Evolutionary conservation across 2,888 invertebrate genomes (phyloP), one percentile per base, ranked within the genome.

Genomic region (Smittia aterrima): DNA sequence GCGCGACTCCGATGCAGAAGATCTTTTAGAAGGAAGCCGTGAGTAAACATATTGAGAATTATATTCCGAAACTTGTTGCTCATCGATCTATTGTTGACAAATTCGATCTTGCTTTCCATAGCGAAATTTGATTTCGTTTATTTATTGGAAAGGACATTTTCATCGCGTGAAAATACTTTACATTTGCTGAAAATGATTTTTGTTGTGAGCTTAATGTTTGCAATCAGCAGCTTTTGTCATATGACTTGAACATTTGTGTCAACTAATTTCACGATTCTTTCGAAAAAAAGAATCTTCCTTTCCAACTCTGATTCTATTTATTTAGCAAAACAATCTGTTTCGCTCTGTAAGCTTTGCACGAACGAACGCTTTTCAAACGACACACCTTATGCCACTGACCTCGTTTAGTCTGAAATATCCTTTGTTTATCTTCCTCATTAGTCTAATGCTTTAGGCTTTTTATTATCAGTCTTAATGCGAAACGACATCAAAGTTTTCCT

Each of bases 41-140:
- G 54, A 70, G 70, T 70, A 32, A 53, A 22, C 20, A 70, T 4
- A 18, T 32, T 54, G 67, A 38, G 11, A 24, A n/a, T 24, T n/a
- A 68, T n/a, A 25, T 47, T 25, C 20, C 58, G 16, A 25, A 68
- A 68, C 68, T 68, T 68, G 68, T 68, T 68, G 68, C 68, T 20
- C 24, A 41, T 41, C 13, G 32, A 67, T 67, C n/a, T 24, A 24
- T 16, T 67, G 66, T 67, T 67, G 25, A 27, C 25, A n/a, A n/a
- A 32, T 32, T 32, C 9, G 32, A 32, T 3, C 32, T 32, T n/a
- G n/a, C n/a, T n/a, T n/a, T n/a, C n/a, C n/a, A n/a, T n/a, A n/a
- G n/a, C n/a, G n/a, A n/a, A n/a, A n/a, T n/a, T n/a, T n/a, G n/a
- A n/a, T n/a, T n/a, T n/a, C n/a, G n/a, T n/a, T n/a, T n/a, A n/a